These are phyloP conservation scores for Linhomoeus sp. DNA, from an alignment of 2,888 invertebrate genomes.

Conservation along the genomic window DNA sequence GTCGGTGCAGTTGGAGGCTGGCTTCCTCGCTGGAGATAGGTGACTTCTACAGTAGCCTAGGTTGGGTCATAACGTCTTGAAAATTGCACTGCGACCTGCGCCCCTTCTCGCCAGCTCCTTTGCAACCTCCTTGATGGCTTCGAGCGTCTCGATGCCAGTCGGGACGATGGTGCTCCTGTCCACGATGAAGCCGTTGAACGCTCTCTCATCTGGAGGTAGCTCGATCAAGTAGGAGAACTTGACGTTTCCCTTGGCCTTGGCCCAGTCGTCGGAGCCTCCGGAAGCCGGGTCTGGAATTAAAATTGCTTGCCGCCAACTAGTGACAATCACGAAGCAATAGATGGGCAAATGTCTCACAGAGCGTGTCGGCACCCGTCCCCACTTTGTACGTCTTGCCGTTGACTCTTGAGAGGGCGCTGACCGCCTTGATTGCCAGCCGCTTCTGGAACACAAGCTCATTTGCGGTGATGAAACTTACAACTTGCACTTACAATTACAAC, in stretches of 20 bases:
- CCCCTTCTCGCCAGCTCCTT: too few species aligned
- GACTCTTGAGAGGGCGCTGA: constrained; percentile 16
- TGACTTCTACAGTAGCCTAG: too few species aligned
- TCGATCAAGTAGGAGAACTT: constrained; percentile 26
- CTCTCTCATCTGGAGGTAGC: constrained; percentile 21
- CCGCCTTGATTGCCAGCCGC: constrained; percentile 20
- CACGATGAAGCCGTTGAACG: constrained; percentile 24
- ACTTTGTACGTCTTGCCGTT: constrained; percentile 25
- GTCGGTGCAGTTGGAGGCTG: too few species aligned
- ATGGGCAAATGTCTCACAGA: constrained; percentile 14
- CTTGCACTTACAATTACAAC: constrained; percentile 8
- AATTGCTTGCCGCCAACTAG: background rate
- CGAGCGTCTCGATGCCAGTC: constrained; percentile 24
- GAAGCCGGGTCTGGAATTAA: constrained; percentile 15
- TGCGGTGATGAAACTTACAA: background rate
- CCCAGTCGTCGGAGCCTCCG: constrained; percentile 24
- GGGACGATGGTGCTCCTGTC: constrained; percentile 22
- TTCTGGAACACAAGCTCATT: constrained; percentile 10
- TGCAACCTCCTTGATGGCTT: constrained; percentile 17
- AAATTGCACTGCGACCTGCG: too few species aligned
- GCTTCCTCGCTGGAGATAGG: too few species aligned
- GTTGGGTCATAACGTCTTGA: too few species aligned
- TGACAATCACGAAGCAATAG: background rate
- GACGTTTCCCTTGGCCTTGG: constrained; percentile 22
- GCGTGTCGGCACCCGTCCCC: constrained; percentile 23